phyloP scores from a whole-genome alignment of 2,888 invertebrate genomes.

The Holacanthella duospinosa region DNA sequence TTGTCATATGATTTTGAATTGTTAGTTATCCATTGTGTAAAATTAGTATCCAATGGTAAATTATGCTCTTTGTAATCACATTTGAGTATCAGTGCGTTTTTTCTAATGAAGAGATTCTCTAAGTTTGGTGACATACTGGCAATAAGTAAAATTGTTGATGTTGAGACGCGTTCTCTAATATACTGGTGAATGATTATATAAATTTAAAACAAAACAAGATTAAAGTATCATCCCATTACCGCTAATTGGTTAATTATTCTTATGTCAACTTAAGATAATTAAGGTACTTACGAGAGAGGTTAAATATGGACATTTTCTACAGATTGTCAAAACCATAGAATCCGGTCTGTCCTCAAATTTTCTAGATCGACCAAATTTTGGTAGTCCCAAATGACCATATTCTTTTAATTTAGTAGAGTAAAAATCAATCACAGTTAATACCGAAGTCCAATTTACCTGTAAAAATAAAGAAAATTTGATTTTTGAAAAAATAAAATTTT shows the following conservation, averaged over 20 bases:
- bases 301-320: conserved; percentile 55
- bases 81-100: conserved; percentile 59
- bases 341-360: conserved; percentile 62
- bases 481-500: background rate
- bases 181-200: conserved; percentile 46
- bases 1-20: conserved; percentile 54
- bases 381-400: conserved; percentile 58
- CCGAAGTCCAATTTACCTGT: conserved; percentile 46
- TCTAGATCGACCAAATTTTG: conserved; percentile 55
- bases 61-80: conserved; percentile 45
- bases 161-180: conserved; percentile 64
- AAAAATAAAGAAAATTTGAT: conserved; percentile 16
- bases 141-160: conserved; percentile 60
- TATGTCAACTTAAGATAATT: too few species aligned
- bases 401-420: conserved; percentile 53
- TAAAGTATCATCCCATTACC: background rate
- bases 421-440: conserved; percentile 51
- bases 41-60: conserved; percentile 55
- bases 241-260: too few species aligned
- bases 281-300: conserved; percentile 52
- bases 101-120: conserved; percentile 53
- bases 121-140: conserved; percentile 55
- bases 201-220: conserved; percentile 2
- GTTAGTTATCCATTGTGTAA: conserved; percentile 54
- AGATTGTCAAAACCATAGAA: conserved; percentile 54